These are phyloP conservation scores for Drosophila athabasca DNA, from an alignment of 1,140 invertebrate species.

Conservation along the genomic window DNA sequence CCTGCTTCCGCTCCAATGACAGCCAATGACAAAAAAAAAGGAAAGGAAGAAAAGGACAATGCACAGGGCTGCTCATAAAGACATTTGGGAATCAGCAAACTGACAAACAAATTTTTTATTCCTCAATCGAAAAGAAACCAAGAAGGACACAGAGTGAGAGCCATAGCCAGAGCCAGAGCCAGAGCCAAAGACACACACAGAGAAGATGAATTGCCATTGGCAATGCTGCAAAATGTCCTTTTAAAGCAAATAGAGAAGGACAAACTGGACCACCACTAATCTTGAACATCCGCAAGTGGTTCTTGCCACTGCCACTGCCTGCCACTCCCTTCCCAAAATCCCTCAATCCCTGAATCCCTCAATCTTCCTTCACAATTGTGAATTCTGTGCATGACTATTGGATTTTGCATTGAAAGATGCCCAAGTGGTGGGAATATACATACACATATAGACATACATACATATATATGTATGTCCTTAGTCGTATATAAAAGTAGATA, in stretches of 20 bases:
- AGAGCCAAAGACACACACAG: conserved; percentile 36
- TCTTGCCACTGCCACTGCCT: no score
- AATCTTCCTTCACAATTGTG: conserved; percentile 68
- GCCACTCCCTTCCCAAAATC: conserved; percentile 60
- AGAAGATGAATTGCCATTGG: conserved; percentile 75
- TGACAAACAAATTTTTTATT: conserved; percentile 76
- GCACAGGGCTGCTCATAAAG: conserved; percentile 59
- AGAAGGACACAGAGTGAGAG: no score
- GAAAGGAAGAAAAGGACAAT: conserved; percentile 21
- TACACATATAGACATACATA: no score
- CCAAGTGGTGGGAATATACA: not conserved
- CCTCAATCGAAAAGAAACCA: not conserved
- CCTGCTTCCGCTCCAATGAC: conserved; percentile 64
- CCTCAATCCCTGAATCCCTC: conserved; percentile 40
- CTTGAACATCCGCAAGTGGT: conserved; percentile 76
- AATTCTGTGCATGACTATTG: conserved; percentile 78
- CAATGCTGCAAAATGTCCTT: conserved; percentile 65
- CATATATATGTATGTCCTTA: no score
- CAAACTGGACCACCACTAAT: conserved; percentile 70
- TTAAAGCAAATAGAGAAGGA: conserved; percentile 68
- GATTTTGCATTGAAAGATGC: conserved; percentile 65
- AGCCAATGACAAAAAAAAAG: conserved; percentile 15
- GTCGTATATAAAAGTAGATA: conserved; percentile 33
- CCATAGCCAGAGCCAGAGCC: not conserved
- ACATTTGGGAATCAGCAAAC: conserved; percentile 54